Base-by-base conservation (phyloP, 2,113 vertebrate species). In the Nansenia antarctica region DNA sequence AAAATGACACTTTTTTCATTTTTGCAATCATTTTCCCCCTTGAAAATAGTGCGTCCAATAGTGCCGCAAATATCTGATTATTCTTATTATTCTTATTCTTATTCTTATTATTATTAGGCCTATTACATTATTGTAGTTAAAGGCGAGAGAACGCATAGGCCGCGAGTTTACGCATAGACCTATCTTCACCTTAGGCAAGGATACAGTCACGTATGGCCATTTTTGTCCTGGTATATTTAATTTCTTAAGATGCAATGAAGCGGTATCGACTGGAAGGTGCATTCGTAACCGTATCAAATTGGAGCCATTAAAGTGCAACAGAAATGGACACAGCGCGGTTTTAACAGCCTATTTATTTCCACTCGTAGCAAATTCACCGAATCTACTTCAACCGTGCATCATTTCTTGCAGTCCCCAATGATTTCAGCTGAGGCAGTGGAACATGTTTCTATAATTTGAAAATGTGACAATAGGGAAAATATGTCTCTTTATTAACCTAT, bases 391-490 rank as follows among this genome's bases (percentile, higher is more conserved):
- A 42, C 3, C 39, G 18, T 42, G 6, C 30, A 32, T 27, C 20
- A 24, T 29, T 26, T 27, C 9, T 7, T 63, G 6, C 12, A 27
- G 26, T 39, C 2, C 61, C 34, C n/a, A 59, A 32, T 5, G 15
- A 31, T 67, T 39, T 29, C 5, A 57, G 27, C 24, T 32, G 7
- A 67, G n/a, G 31, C n/a, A 22, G 49, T 34, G 31, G 31, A 58
- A 58, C 18, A 59, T 15, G 12, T 11, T 47, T 61, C 39, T 34
- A 57, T 67, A 5, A 60, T 29, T 66, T 39, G 18, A 49, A 73
- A 66, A 53, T 49, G 39, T 62, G 64, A 73, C 63, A 73, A 73
- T n/a, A 52, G 37, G 12, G 39, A 60, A 42, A 49, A 57, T 39
- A 58, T 42, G 62, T 14, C 7, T n/a, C 53, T 63, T 32, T 55